Percentiles rank a stretch among this genome's conserved stretches.
phyloP scores from a whole-genome alignment of 2,797 vertebrate species.

The Xyrichtys novacula region DNA sequence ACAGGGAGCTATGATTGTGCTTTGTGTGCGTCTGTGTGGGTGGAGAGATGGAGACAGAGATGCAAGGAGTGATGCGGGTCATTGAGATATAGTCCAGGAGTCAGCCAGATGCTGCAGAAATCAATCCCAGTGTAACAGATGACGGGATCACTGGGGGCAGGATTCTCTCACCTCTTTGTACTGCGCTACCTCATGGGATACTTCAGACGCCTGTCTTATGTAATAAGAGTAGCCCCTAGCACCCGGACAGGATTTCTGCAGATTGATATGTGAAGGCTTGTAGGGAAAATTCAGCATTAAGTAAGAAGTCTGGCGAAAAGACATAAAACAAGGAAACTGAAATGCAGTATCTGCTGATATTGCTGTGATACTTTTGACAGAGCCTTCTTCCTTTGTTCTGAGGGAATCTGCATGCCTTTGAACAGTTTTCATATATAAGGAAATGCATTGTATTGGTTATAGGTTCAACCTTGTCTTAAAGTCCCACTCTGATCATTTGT shows the following conservation, averaged over 20 bases:
- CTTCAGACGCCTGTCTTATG: constrained; percentile 40
- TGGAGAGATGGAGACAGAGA: not conserved
- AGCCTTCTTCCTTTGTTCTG: not conserved
- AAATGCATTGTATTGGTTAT: not conserved
- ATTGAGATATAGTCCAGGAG: constrained; percentile 67
- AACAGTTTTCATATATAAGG: constrained; percentile 24
- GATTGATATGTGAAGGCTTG: not conserved
- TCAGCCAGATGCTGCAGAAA: constrained; percentile 70
- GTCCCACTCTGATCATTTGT: no score
- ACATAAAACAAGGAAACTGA: constrained; percentile 11
- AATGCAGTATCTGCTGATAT: constrained; percentile 20
- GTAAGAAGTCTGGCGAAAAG: not conserved
- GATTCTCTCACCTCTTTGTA: constrained; percentile 62
- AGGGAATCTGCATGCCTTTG: constrained; percentile 18
- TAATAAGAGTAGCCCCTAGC: constrained; percentile 45
- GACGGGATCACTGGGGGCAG: constrained; percentile 57
- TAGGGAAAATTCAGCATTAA: not conserved
- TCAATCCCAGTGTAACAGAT: constrained; percentile 67
- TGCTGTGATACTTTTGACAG: not conserved
- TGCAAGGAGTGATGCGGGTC: constrained; percentile 55
- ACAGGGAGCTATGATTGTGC: not conserved
- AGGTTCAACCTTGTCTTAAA: no score
- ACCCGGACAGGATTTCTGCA: constrained; percentile 32
- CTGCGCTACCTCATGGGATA: constrained; percentile 38
- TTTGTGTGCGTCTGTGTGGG: not conserved